Evolutionary conservation across 2,888 invertebrate species (phyloP).

Genomic region (Noctua janthina): DNA sequence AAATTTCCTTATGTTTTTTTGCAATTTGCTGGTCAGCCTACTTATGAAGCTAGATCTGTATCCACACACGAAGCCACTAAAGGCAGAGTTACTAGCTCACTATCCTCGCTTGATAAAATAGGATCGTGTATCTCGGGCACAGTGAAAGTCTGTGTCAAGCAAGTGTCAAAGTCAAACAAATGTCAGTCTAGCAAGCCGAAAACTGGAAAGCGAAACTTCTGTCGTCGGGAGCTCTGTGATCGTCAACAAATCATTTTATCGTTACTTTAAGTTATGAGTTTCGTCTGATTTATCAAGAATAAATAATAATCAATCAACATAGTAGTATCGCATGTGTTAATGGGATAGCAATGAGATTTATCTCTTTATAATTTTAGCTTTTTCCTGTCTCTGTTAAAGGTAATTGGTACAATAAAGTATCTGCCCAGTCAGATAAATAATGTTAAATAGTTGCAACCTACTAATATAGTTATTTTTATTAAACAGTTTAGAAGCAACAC

Average conservation of each 20-base stretch:
- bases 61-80: no score
- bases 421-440: neutral
- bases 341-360: neutral
- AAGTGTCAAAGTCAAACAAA: no score
- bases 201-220: no score
- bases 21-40: no score
- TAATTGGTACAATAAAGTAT: neutral
- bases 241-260: neutral
- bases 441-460: neutral
- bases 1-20: no score
- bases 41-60: no score
- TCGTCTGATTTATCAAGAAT: neutral
- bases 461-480: neutral
- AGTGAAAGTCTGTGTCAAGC: neutral
- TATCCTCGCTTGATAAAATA: no score
- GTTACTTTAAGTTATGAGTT: neutral
- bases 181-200: no score
- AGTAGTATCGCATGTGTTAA: neutral
- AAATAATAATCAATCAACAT: neutral
- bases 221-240: neutral
- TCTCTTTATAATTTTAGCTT: neutral
- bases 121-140: no score
- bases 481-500: conserved; percentile 3
- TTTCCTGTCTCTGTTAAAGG: neutral
- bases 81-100: no score